These are phyloP conservation scores for Anthoscopus minutus DNA, from an alignment of 2,113 vertebrate species.

Conservation along the genomic window DNA sequence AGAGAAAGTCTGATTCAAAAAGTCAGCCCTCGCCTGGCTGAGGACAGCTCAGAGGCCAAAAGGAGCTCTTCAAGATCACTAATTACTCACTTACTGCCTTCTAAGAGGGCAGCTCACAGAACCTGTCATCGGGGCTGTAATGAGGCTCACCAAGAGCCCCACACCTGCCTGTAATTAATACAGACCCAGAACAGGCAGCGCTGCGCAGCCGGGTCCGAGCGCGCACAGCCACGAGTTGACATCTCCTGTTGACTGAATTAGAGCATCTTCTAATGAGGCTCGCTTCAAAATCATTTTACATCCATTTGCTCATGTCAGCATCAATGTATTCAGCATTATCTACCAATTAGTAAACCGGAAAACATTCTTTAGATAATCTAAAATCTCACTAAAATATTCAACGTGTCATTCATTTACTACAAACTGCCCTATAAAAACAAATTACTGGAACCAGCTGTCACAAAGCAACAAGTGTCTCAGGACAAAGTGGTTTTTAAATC, in stretches of 20 bases:
- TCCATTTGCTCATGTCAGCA: constrained; percentile 79
- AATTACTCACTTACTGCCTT: neutral
- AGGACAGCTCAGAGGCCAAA: neutral
- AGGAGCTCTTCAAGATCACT: neutral
- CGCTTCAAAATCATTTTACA: constrained; percentile 72
- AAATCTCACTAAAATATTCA: constrained; percentile 74
- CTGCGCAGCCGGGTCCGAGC: neutral
- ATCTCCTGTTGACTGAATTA: constrained; percentile 71
- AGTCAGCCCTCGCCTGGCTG: neutral
- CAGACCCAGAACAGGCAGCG: neutral
- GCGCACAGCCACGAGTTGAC: neutral
- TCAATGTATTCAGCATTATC: constrained; percentile 76
- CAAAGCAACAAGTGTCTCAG: constrained; percentile 64
- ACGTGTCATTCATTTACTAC: constrained; percentile 69
- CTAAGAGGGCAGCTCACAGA: neutral
- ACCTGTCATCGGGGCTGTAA: neutral
- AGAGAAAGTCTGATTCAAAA: neutral
- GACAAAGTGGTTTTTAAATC: neutral
- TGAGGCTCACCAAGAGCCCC: rapidly evolving
- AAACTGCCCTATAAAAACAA: constrained; percentile 76
- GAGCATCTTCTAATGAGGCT: constrained; percentile 73
- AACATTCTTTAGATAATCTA: constrained; percentile 76
- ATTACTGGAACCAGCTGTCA: constrained; percentile 73
- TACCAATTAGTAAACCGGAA: constrained; percentile 77
- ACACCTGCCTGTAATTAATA: neutral